Conservation (phyloP, 2,797 vertebrate species). For the Spondyliosoma cantharus region DNA sequence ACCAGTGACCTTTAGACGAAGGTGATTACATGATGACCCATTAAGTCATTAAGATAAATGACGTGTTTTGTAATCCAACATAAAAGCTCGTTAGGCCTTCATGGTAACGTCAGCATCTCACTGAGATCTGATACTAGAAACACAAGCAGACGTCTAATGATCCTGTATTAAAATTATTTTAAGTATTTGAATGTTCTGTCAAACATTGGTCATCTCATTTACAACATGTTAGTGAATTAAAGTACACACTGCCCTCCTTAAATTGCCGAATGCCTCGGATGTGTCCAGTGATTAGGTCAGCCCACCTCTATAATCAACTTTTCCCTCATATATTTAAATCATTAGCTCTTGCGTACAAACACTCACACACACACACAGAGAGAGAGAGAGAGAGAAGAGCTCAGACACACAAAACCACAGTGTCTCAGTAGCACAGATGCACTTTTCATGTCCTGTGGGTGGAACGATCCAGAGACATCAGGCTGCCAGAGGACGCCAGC, state of each 20-base stretch:
- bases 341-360: slow-evolving; percentile 11
- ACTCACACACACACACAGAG: neutral
- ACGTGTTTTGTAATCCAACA: neutral
- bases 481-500: slow-evolving; percentile 71
- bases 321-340: slow-evolving; percentile 44
- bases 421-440: slow-evolving; percentile 53
- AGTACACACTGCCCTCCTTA: slow-evolving; percentile 4
- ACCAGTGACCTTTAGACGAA: no score
- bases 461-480: slow-evolving; percentile 65
- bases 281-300: slow-evolving; percentile 24
- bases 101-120: no score
- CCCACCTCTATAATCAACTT: slow-evolving; percentile 36
- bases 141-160: neutral
- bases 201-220: neutral
- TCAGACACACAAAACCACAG: slow-evolving; percentile 18
- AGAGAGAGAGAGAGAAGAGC: neutral
- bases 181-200: neutral
- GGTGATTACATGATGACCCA: no score
- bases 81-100: no score
- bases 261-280: slow-evolving; percentile 2
- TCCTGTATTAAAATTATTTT: neutral
- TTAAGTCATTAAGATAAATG: no score
- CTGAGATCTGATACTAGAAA: neutral
- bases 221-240: neutral
- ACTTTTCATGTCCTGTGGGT: slow-evolving; percentile 72